Percentiles rank a stretch among this genome's conserved stretches.
These are phyloP conservation scores for Euzetes globulus DNA, from an alignment of 2,888 invertebrate species.

Conservation along the genomic window DNA sequence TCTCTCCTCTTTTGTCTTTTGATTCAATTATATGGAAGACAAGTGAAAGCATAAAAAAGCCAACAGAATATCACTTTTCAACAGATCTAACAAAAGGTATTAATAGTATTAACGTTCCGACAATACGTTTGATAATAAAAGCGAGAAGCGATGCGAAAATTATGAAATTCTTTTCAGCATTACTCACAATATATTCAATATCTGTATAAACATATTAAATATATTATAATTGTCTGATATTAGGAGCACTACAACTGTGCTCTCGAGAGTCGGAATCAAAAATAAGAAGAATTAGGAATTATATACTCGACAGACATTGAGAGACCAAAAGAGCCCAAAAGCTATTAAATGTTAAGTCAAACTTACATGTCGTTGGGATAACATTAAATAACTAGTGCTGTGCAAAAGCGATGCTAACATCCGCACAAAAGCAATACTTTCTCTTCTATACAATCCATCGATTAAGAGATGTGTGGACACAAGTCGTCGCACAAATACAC, in stretches of 20 bases:
- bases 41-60: neutral
- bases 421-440: constrained; percentile 20
- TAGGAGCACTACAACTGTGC: neutral
- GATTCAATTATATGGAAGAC: constrained; percentile 17
- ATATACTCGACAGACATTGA: neutral
- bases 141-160: constrained; percentile 18
- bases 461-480: neutral
- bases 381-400: constrained; percentile 10
- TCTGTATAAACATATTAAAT: neutral
- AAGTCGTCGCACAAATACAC: constrained; percentile 15
- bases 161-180: constrained; percentile 5
- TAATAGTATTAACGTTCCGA: constrained; percentile 21
- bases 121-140: constrained; percentile 15
- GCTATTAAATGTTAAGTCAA: constrained; percentile 11
- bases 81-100: constrained; percentile 23
- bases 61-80: constrained; percentile 8
- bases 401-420: constrained; percentile 7
- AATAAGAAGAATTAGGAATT: neutral
- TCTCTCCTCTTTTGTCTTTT: constrained; percentile 8
- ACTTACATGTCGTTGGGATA: constrained; percentile 27
- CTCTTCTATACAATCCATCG: constrained; percentile 2
- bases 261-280: neutral
- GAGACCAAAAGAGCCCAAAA: neutral
- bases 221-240: neutral
- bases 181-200: constrained; percentile 7